Base-by-base conservation (phyloP, 2,888 invertebrate species). In the Andrena camellia region DNA sequence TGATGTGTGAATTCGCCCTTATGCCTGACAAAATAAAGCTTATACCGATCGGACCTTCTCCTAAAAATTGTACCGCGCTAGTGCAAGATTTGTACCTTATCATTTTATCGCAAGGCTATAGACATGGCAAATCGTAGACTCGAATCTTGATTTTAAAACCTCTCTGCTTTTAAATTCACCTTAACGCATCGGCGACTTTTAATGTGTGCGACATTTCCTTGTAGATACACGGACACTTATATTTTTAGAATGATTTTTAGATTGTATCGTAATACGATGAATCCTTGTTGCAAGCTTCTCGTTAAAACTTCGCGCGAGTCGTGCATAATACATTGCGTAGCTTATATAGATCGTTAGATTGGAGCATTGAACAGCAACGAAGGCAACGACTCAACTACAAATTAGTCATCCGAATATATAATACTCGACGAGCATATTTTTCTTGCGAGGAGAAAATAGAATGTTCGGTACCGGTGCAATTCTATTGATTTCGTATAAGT, bases 1-100 rank as follows among this genome's bases (percentile, higher is more conserved):
- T 72, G 67, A 72, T 78, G 63, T 69, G 72, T 76, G 42, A 69
- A 81, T 81, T 62, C 68, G 81, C 76, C 82, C 79, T 73, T 72
- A 81, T 88, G 88, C 88, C 88, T 86, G 67, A 83, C 86, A 74
- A 88, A 86, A 83, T 86, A 78, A 88, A 88, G 79, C 86, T 84
- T 77, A 85, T 85, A 86, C 66, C 26, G n/a, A 62, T 73, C 31
- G 54, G 8, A 69, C 23, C 0, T 35, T 69, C 63, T 35, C 50
- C 50, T 8, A 20, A 70, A 50, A 50, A 68, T 54, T 33, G n/a
- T 68, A 13, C 64, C 29, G 23, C 26, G 31, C 52, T 54, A 8
- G 33, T 31, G 29, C 26, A 33, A 67, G 66, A 50, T 50, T 57
- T 17, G 62, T 60, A 72, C 31, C 17, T 35, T 72, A 17, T 72